Evolutionary conservation across 1,140 invertebrate species (phyloP), one percentile per base, ranked within the genome.

Genomic region (Maconellicoccus hirsutus): DNA sequence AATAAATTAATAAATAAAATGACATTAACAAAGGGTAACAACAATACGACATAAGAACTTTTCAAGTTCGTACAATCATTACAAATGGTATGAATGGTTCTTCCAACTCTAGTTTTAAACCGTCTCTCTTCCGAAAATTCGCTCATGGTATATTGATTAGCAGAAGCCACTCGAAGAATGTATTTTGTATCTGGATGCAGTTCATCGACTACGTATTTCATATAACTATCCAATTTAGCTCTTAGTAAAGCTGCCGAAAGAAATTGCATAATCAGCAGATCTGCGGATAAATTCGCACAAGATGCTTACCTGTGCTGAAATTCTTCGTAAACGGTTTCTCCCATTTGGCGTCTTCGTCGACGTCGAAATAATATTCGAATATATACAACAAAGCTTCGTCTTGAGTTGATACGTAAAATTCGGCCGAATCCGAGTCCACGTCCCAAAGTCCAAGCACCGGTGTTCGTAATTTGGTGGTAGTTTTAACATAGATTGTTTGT

Each of bases 351-450:
- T 66, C 61, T 10, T 66, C 21, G 16, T 66, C 21, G 25, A 66
- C 61, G 61, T 66, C 61, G 61, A 66, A 66, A 66, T 6, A 66
- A 26, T 66, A 66, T 22, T 66, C 14, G 16, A 66, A 66, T 23
- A 66, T 66, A 16, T 66, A 66, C 22, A 25, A 26, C 10, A 22
- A 16, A 25, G 61, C 19, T 66, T 66, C 61, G 21, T 8, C 8
- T 66, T 66, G 61, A 66, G 19, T 25, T 2, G 61, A 23, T 25
- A 66, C 25, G 22, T 25, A 66, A 26, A 66, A 66, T 23, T 66
- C 22, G 16, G 25, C 61, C 8, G 61, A 66, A 23, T 66, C 25
- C 4, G 61, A 66, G 25, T 25, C 21, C 25, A 26, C 10, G 10
- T 66, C 22, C 61, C 61, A 66, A 23, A 25, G 10, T 14, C 25